phyloP scores from a whole-genome alignment of 2,797 vertebrate genomes.

The Cryptoblepharus egeriae region DNA sequence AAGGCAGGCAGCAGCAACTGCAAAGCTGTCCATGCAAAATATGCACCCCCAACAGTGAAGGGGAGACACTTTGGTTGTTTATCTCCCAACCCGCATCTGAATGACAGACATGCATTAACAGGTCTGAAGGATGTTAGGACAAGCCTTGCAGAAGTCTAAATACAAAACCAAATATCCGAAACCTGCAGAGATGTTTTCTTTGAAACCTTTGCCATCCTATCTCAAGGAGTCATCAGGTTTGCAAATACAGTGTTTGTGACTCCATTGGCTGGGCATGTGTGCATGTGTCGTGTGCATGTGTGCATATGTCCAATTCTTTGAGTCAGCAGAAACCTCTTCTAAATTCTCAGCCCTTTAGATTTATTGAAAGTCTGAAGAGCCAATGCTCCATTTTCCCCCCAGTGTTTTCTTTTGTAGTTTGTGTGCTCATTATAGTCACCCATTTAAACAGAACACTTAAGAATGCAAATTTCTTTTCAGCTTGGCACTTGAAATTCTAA shows the following conservation, averaged over 20 bases:
- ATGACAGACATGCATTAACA: slow-evolving; percentile 37
- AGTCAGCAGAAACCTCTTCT: slow-evolving; percentile 38
- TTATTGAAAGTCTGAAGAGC: slow-evolving; percentile 34
- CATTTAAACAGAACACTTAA: slow-evolving; percentile 18
- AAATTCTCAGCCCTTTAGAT: slow-evolving; percentile 25
- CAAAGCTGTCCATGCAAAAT: slow-evolving; percentile 53
- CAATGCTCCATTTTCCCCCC: neutral
- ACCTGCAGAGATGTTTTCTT: slow-evolving; percentile 4
- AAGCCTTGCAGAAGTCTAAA: slow-evolving; percentile 5
- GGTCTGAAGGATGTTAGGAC: slow-evolving; percentile 27
- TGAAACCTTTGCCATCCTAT: neutral
- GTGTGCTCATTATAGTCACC: slow-evolving; percentile 11
- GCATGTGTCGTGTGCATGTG: neutral
- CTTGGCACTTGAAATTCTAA: slow-evolving; percentile 27
- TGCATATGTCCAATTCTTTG: slow-evolving; percentile 28
- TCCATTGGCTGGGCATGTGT: neutral
- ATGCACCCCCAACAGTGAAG: slow-evolving; percentile 27
- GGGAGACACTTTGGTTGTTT: slow-evolving; percentile 35
- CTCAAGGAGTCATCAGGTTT: neutral
- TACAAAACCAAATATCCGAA: no score
- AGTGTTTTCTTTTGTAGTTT: slow-evolving; percentile 31
- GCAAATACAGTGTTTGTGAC: neutral
- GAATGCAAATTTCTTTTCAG: slow-evolving; percentile 34
- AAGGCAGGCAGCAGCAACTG: slow-evolving; percentile 42
- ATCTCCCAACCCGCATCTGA: slow-evolving; percentile 44